Evolutionary conservation across 2,797 vertebrate genomes (phyloP).

Genomic region (Apogon hyalosoma): DNA sequence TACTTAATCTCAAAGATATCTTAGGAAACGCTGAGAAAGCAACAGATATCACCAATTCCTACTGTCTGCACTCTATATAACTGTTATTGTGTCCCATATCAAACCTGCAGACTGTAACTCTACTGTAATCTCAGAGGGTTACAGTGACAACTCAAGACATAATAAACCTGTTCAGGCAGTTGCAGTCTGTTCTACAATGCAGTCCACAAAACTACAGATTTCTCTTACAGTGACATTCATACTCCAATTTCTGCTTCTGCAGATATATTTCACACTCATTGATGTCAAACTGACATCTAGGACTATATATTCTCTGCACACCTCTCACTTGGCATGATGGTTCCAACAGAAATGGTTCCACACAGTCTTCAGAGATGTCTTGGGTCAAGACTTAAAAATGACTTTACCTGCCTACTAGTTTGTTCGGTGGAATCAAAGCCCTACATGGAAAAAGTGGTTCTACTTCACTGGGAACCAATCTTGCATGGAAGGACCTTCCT

Average conservation of each 20-base stretch:
- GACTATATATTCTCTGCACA: slow-evolving; percentile 11
- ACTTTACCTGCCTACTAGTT: slow-evolving; percentile 22
- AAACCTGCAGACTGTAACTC: slow-evolving; percentile 13
- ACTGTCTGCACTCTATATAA: slow-evolving; percentile 11
- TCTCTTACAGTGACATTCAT: slow-evolving; percentile 15
- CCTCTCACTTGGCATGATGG: slow-evolving; percentile 19
- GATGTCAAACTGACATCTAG: slow-evolving; percentile 6
- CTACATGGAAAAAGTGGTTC: slow-evolving; percentile 57
- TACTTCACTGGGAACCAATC: slow-evolving; percentile 45
- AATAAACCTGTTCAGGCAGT: slow-evolving; percentile 37
- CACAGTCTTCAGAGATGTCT: slow-evolving; percentile 32
- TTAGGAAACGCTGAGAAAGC: background rate
- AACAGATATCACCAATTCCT: slow-evolving; percentile 5
- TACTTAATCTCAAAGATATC: slow-evolving; percentile 26
- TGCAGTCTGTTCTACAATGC: background rate
- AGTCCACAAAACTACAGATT: slow-evolving; percentile 17
- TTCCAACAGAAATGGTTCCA: slow-evolving; percentile 36
- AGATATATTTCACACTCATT: slow-evolving; percentile 23
- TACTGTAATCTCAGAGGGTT: slow-evolving; percentile 10
- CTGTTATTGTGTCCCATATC: slow-evolving; percentile 3
- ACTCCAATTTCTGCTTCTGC: slow-evolving; percentile 11
- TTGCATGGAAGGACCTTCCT: slow-evolving; percentile 64
- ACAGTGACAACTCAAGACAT: background rate
- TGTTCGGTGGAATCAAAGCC: slow-evolving; percentile 25
- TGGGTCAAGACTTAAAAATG: background rate